These are phyloP conservation scores for Pygoscelis antarcticus DNA, from an alignment of 2,113 vertebrate species.

Conservation along the genomic window DNA sequence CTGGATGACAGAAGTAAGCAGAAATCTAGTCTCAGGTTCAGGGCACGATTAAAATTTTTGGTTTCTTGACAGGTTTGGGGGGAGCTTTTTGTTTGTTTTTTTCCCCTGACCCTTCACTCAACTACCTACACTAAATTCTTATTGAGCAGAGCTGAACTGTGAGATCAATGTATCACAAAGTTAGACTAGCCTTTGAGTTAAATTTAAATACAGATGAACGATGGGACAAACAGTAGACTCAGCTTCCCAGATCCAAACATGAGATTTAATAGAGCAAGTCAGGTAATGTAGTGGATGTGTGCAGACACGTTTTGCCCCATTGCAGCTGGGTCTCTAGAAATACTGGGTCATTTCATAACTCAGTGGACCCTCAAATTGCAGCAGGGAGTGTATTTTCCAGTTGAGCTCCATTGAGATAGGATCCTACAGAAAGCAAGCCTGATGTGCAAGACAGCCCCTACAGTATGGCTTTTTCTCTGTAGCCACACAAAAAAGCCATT, in stretches of 20 bases:
- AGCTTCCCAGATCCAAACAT: not conserved
- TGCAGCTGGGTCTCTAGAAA: not conserved
- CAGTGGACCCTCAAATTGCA: not conserved
- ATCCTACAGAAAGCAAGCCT: not conserved
- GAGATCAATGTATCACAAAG: not conserved
- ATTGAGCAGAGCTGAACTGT: not conserved
- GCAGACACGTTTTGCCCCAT: rapidly evolving
- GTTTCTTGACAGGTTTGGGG: not conserved
- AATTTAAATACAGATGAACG: not conserved
- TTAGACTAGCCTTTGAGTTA: not conserved
- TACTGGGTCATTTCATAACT: not conserved
- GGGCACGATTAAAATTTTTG: not conserved
- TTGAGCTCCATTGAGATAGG: not conserved
- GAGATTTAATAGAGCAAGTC: not conserved
- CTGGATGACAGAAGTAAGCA: not conserved
- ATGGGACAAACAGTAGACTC: not conserved
- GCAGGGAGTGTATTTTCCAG: not conserved
- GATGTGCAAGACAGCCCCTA: not conserved
- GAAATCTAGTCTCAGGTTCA: not conserved
- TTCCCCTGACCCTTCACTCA: not conserved
- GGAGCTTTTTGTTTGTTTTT: not conserved
- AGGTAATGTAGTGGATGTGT: not conserved
- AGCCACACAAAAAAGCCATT: not conserved
- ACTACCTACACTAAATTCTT: not conserved
- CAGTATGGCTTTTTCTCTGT: not conserved